Evolutionary conservation across 2,113 vertebrate species (phyloP).

Genomic region (Cyrtonyx montezumae): DNA sequence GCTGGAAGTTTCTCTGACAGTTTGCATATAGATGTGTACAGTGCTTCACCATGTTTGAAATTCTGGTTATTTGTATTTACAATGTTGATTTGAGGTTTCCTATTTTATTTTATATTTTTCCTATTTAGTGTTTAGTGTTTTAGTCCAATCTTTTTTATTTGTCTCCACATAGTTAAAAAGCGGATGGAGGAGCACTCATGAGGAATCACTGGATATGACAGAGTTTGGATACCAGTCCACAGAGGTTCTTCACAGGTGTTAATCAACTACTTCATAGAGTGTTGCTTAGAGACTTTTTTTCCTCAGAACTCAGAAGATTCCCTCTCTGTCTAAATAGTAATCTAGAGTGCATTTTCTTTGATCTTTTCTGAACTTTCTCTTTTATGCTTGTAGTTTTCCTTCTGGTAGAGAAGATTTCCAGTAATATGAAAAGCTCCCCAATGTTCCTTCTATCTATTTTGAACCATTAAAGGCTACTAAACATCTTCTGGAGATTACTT

Average conservation of each 20-base stretch:
- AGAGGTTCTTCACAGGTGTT: neutral
- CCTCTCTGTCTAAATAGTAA: neutral
- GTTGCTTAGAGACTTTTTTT: neutral
- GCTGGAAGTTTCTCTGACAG: conserved; percentile 34
- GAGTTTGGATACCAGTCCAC: neutral
- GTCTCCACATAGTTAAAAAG: neutral
- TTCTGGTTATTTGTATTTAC: conserved; percentile 30
- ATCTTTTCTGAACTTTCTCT: neutral
- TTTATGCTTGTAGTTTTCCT: neutral
- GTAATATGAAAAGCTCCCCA: neutral
- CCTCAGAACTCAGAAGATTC: neutral
- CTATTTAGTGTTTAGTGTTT: neutral
- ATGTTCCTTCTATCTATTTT: neutral
- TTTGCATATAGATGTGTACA: conserved; percentile 52
- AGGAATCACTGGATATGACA: neutral
- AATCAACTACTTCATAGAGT: neutral
- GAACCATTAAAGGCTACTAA: neutral
- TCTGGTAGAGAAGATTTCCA: neutral
- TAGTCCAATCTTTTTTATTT: neutral
- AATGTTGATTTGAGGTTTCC: conserved; percentile 16
- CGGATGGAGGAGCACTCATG: neutral
- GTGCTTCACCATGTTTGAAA: conserved; percentile 40
- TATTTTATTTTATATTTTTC: neutral
- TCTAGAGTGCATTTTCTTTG: neutral
- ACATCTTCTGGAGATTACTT: neutral